A percentile compares a stretch with the other conserved stretches of the same genome.
phyloP scores from a whole-genome alignment of 2,113 vertebrate species.

The Phalacrocorax brasilianus region DNA sequence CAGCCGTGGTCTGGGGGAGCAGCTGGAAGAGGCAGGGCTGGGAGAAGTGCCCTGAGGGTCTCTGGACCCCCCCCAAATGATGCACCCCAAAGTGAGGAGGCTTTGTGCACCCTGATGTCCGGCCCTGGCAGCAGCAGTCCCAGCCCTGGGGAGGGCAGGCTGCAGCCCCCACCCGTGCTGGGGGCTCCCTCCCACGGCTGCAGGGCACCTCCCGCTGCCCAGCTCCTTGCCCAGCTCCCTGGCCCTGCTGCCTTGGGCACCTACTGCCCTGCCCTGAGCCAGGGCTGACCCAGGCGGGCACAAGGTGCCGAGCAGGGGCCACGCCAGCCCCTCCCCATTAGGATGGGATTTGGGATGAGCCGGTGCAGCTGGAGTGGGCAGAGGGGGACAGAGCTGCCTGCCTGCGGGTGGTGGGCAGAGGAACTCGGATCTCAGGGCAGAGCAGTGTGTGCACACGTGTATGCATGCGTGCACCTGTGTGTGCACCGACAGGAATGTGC shows the following conservation, averaged over 20 bases:
- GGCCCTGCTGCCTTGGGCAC: background rate
- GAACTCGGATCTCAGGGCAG: background rate
- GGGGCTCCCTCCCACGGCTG: background rate
- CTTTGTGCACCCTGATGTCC: background rate
- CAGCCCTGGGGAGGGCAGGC: background rate
- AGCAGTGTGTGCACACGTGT: background rate
- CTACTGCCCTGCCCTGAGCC: background rate
- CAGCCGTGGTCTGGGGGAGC: background rate
- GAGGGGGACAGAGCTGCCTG: background rate
- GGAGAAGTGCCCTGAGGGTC: background rate
- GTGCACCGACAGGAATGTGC: background rate
- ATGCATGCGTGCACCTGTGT: fast-evolving
- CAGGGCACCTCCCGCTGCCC: background rate
- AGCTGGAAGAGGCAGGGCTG: background rate
- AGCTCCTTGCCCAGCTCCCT: background rate
- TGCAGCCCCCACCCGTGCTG: background rate
- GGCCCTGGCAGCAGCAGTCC: background rate
- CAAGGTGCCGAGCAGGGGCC: background rate
- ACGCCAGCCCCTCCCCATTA: fast-evolving
- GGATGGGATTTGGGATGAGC: background rate
- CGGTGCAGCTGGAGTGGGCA: fast-evolving
- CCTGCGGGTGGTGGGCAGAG: background rate
- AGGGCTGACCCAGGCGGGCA: background rate
- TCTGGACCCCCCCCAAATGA: background rate
- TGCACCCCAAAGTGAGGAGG: no score